These are phyloP conservation scores for Drosophila pegasa DNA, from an alignment of 2,888 invertebrate genomes.

Conservation along the genomic window DNA sequence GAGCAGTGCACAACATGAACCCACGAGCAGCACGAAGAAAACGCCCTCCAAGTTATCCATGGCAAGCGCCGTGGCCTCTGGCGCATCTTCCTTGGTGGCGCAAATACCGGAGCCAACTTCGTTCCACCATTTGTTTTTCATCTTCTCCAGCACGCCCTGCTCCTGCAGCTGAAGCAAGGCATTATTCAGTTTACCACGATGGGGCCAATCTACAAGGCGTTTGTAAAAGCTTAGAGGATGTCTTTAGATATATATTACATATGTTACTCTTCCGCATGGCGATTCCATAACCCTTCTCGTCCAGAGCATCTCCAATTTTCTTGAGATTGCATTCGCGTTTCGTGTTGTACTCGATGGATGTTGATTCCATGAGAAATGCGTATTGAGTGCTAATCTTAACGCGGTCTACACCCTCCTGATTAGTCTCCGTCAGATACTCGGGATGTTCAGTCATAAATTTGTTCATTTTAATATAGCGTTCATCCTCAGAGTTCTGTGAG, in stretches of 20 bases:
- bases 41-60: slow-evolving; percentile 89
- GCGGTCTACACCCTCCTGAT: slow-evolving; percentile 86
- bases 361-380: slow-evolving; percentile 92
- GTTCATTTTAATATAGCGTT: slow-evolving; percentile 92
- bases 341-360: slow-evolving; percentile 90
- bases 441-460: slow-evolving; percentile 90
- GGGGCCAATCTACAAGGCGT: slow-evolving; percentile 84
- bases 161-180: slow-evolving; percentile 94
- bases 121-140: slow-evolving; percentile 96
- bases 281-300: slow-evolving; percentile 91
- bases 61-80: slow-evolving; percentile 85
- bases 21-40: slow-evolving; percentile 87
- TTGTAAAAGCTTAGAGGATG: background rate
- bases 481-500: slow-evolving; percentile 89
- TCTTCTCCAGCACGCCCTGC: slow-evolving; percentile 89
- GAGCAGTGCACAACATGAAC: slow-evolving; percentile 82
- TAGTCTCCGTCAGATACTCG: slow-evolving; percentile 85
- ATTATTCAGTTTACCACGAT: slow-evolving; percentile 91
- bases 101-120: slow-evolving; percentile 91
- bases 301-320: slow-evolving; percentile 87
- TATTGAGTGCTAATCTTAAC: slow-evolving; percentile 85
- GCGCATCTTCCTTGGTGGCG: slow-evolving; percentile 82
- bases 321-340: slow-evolving; percentile 88
- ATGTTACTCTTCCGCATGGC: slow-evolving; percentile 88
- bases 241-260: slow-evolving; percentile 7